Evolutionary conservation across 1,140 invertebrate genomes (phyloP).

Genomic region (Parasteatoda tepidariorum): DNA sequence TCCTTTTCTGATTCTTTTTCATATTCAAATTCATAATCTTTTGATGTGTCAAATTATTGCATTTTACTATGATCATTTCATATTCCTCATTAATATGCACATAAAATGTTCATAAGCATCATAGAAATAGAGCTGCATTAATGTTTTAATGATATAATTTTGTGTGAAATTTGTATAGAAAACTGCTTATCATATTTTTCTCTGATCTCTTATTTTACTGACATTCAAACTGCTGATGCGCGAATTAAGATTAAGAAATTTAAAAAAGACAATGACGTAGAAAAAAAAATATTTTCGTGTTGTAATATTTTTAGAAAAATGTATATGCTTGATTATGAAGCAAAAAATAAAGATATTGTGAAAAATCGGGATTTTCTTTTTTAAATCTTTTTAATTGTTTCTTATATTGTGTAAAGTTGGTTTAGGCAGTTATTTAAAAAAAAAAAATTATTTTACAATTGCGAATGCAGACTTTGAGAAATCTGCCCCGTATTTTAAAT

Average conservation of each 20-base stretch:
- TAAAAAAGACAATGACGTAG: conserved; percentile 53
- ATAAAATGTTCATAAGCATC: neutral
- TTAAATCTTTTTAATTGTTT: too few relatives aligned
- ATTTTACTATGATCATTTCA: neutral
- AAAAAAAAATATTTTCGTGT: conserved; percentile 59
- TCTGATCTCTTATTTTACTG: conserved; percentile 55
- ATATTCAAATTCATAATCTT: too few relatives aligned
- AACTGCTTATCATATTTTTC: conserved; percentile 56
- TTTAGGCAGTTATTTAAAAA: too few relatives aligned
- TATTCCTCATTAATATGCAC: neutral
- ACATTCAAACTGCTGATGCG: conserved; percentile 15
- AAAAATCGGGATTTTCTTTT: neutral
- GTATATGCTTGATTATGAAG: conserved; percentile 60
- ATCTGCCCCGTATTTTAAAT: too few relatives aligned
- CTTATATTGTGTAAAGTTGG: too few relatives aligned
- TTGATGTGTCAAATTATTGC: neutral
- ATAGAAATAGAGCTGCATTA: neutral
- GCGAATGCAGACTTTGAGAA: too few relatives aligned
- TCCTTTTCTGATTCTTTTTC: too few relatives aligned
- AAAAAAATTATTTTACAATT: too few relatives aligned
- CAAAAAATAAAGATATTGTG: conserved; percentile 56
- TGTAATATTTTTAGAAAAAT: conserved; percentile 61
- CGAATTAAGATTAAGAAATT: conserved; percentile 41
- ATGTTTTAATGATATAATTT: conserved; percentile 43
- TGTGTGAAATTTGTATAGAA: conserved; percentile 52